Conservation (phyloP, 2,888 invertebrate genomes). For the Eupeodes luniger region DNA sequence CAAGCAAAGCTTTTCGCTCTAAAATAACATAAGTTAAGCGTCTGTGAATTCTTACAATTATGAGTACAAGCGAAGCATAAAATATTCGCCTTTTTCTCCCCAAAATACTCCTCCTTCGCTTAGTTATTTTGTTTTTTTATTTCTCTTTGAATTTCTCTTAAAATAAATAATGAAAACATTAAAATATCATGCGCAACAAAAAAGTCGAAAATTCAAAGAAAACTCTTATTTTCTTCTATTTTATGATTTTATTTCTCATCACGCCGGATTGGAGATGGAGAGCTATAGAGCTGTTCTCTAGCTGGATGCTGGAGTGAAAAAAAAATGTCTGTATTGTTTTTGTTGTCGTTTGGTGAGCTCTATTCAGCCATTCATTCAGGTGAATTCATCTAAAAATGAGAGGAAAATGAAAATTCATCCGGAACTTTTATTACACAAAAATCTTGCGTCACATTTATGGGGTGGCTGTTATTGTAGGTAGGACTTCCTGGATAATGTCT, state of each 20-base stretch:
- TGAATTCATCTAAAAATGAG: not conserved
- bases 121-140: not conserved
- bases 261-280: not conserved
- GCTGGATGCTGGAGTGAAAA: not conserved
- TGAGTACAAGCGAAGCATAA: not conserved
- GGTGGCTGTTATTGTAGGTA: not conserved
- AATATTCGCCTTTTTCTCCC: not conserved
- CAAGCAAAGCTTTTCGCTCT: conserved; percentile 38
- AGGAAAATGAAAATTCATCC: conserved; percentile 15
- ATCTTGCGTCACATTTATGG: not conserved
- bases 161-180: not conserved
- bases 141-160: conserved; percentile 22
- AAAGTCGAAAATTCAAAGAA: not conserved
- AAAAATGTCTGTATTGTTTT: not conserved
- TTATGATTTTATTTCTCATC: not conserved
- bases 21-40: not conserved
- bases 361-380: not conserved
- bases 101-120: not conserved
- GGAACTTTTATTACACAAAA: not conserved
- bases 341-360: not conserved
- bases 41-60: not conserved
- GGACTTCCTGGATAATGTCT: conserved; percentile 27
- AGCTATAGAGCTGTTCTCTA: not conserved
- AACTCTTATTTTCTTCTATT: not conserved
- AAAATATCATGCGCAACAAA: not conserved